A percentile compares a stretch with the other conserved stretches of the same genome.
These are phyloP conservation scores for Agrilus cyanescens DNA, from an alignment of 2,888 invertebrate genomes.

Conservation along the genomic window DNA sequence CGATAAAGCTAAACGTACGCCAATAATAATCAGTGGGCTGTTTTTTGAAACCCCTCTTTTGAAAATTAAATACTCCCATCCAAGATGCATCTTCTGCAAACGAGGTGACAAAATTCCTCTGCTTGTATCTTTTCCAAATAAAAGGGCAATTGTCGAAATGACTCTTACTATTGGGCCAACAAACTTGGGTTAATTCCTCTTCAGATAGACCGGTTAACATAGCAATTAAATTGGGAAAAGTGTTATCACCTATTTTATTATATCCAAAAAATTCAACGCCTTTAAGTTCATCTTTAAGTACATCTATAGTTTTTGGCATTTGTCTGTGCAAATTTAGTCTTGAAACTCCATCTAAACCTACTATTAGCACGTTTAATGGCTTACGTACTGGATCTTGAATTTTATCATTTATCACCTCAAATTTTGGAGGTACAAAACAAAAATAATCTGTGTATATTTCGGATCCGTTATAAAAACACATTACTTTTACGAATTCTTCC, in stretches of 20 bases:
- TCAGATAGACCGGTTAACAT: conserved; percentile 61
- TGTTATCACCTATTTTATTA: conserved; percentile 90
- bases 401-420: conserved; percentile 3
- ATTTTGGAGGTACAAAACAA: conserved; percentile 45
- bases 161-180: conserved; percentile 40
- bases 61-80: conserved; percentile 72
- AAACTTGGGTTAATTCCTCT: conserved; percentile 49
- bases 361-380: conserved; percentile 56
- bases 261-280: conserved; percentile 76
- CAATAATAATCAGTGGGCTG: conserved; percentile 80
- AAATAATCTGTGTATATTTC: conserved; percentile 57
- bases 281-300: conserved; percentile 44
- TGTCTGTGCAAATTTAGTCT: conserved; percentile 74
- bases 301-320: conserved; percentile 59
- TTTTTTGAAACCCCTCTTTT: conserved; percentile 61
- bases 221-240: conserved; percentile 81
- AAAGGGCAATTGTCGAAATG: conserved; percentile 71
- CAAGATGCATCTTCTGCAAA: conserved; percentile 73
- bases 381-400: conserved; percentile 15
- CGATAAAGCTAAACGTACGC: conserved; percentile 58
- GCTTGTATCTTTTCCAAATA: conserved; percentile 70
- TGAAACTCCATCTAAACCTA: conserved; percentile 80
- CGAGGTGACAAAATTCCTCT: conserved; percentile 61
- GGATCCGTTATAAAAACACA: conserved; percentile 41
- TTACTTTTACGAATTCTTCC: conserved; percentile 58